Evolutionary conservation across 2,888 invertebrate species (phyloP).

Genomic region (Caenorhabditis sinica): DNA sequence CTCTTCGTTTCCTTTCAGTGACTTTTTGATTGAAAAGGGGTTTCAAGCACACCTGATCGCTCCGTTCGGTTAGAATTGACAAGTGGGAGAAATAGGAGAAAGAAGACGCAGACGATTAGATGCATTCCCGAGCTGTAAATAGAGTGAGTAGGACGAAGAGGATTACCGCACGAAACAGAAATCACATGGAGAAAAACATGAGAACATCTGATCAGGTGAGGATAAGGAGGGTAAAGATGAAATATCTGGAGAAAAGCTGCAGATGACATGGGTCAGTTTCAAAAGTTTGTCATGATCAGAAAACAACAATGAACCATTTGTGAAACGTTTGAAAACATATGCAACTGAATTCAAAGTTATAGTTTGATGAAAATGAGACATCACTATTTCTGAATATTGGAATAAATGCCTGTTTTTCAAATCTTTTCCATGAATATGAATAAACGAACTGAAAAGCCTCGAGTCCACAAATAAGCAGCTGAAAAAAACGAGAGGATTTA

Average conservation of each 20-base stretch:
- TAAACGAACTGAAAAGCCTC: no score
- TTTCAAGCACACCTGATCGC: slow-evolving; percentile 48
- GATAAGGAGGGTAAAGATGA: slow-evolving; percentile 7
- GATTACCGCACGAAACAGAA: slow-evolving; percentile 52
- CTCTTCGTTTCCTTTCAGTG: not conserved
- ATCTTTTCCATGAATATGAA: not conserved
- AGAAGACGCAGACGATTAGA: slow-evolving; percentile 47
- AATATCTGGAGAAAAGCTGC: slow-evolving; percentile 9
- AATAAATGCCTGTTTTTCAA: not conserved
- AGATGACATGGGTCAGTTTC: slow-evolving; percentile 41
- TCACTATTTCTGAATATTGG: not conserved
- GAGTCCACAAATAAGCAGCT: not conserved
- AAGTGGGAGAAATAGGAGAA: slow-evolving; percentile 43
- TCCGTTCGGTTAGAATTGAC: slow-evolving; percentile 48
- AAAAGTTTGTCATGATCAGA: not conserved
- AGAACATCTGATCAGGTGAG: slow-evolving; percentile 55
- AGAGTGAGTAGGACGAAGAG: slow-evolving; percentile 53
- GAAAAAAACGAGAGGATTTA: slow-evolving; percentile 1
- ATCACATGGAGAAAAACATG: slow-evolving; percentile 43
- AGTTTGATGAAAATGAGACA: not conserved
- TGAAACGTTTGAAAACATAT: slow-evolving; percentile 30
- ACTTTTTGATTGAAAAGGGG: not conserved
- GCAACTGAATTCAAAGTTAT: not conserved
- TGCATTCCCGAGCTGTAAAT: slow-evolving; percentile 60
- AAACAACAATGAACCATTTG: slow-evolving; percentile 21